Conservation (phyloP, 2,888 invertebrate species). For the Pachydiplax longipennis region DNA sequence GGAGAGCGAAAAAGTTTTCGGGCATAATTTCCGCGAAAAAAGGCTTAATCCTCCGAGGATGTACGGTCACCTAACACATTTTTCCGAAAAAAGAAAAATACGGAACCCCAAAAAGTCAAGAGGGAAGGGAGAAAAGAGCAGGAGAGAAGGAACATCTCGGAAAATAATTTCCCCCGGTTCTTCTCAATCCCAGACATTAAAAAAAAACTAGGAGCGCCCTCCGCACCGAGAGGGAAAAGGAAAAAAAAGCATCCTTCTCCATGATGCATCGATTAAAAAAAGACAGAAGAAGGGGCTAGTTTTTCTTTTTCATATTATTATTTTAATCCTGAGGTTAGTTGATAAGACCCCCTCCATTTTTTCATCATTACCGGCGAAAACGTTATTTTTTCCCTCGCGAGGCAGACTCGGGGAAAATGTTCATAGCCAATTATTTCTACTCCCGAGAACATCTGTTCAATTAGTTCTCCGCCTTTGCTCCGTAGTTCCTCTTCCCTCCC, state of each 20-base stretch:
- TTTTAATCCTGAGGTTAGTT: conserved; percentile 35
- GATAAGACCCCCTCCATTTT: conserved; percentile 31
- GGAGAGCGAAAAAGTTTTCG: conserved; percentile 34
- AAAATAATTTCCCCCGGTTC: neutral
- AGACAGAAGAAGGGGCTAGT: neutral
- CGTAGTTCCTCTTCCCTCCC: neutral
- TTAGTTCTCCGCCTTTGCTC: neutral
- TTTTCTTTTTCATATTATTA: neutral
- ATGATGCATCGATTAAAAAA: conserved; percentile 29
- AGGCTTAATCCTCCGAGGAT: conserved; percentile 36
- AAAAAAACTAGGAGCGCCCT: neutral
- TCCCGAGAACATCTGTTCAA: conserved; percentile 41
- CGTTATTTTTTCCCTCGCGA: neutral
- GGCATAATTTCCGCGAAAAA: conserved; percentile 20
- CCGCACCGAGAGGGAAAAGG: neutral
- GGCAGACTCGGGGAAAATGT: neutral
- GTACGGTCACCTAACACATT: conserved; percentile 37
- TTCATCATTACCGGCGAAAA: conserved; percentile 24
- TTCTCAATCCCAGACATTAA: neutral
- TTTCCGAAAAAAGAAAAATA: neutral
- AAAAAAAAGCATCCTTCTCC: neutral
- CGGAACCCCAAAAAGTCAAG: neutral
- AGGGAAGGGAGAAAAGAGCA: neutral
- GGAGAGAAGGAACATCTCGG: neutral
- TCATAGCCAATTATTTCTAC: conserved; percentile 44